Evolutionary conservation across 2,888 invertebrate species (phyloP), one percentile per base, ranked within the genome.

Genomic region (Dryadula phaetusa): DNA sequence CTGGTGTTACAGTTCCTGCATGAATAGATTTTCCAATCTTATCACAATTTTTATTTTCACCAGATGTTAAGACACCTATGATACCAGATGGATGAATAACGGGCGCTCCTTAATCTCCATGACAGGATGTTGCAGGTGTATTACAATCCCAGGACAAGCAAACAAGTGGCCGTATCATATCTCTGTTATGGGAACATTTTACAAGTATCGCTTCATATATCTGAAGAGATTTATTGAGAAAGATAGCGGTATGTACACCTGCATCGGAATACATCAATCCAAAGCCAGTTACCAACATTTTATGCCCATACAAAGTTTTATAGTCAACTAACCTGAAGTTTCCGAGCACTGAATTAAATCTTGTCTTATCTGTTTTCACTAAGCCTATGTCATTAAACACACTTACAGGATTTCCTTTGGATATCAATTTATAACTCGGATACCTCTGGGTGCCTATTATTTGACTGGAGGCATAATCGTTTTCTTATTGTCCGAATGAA

Each of bases 71-170:
- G 18, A 66, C 47, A 4, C 22, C 66, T n/a, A 66, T 25, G 0
- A 66, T 42, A 16, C 62, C 66, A 37, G 56, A 40, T 14, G 22
- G 7, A 47, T 66, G 66, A 5, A 66, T 28, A 0, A 66, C 40
- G 3, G 66, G 62, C 2, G 56, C 62, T 6, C 66, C 66, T 5
- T 62, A 66, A 32, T 66, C 66, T 18, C 66, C 66, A 7, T 42
- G 10, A 20, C 68, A 64, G 20, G 18, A 32, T 1, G 54, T 61
- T 1, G 54, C 47, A n/a, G 37, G 32, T 1, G 34, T 34, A 34
- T 22, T 54, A 20, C 54, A 54, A 2, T 54, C 20, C 54, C 34
- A 54, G 20, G 54, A 18, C 14, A 54, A 12, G 10, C 54, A 54
- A 54, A 54, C 18, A 6, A 14, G 18, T 5, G 34, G 34, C 5